phyloP scores from a whole-genome alignment of 2,113 vertebrate genomes.

The Grammomys surdaster region DNA sequence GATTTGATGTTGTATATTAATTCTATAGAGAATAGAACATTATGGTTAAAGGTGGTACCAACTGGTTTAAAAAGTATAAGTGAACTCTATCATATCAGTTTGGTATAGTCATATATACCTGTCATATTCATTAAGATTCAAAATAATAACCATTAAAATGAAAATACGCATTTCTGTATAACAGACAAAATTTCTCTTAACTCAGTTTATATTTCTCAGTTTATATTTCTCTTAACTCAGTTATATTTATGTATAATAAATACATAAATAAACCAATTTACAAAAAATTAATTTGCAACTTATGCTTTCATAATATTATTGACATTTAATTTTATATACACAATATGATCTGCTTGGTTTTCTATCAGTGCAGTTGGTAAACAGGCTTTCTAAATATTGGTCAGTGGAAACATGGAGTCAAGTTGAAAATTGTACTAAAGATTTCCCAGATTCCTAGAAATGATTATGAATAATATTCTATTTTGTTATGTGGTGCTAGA shows the following conservation, averaged over 20 bases:
- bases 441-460: background rate
- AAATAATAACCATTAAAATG: background rate
- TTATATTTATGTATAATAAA: background rate
- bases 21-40: background rate
- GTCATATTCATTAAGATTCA: constrained; percentile 15
- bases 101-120: background rate
- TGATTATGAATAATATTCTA: background rate
- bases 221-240: background rate
- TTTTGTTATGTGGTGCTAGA: background rate
- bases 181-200: background rate
- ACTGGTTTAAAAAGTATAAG: background rate
- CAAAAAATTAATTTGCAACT: background rate
- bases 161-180: background rate
- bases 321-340: constrained; percentile 28
- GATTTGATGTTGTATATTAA: background rate
- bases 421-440: background rate
- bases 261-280: background rate
- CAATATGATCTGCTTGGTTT: background rate
- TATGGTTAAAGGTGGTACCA: background rate
- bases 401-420: background rate
- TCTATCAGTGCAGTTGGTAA: background rate
- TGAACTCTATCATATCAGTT: background rate
- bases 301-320: background rate
- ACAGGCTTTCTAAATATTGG: background rate
- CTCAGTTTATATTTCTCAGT: too few species aligned